phyloP scores from a whole-genome alignment of 2,113 vertebrate genomes.

The Numida meleagris region DNA sequence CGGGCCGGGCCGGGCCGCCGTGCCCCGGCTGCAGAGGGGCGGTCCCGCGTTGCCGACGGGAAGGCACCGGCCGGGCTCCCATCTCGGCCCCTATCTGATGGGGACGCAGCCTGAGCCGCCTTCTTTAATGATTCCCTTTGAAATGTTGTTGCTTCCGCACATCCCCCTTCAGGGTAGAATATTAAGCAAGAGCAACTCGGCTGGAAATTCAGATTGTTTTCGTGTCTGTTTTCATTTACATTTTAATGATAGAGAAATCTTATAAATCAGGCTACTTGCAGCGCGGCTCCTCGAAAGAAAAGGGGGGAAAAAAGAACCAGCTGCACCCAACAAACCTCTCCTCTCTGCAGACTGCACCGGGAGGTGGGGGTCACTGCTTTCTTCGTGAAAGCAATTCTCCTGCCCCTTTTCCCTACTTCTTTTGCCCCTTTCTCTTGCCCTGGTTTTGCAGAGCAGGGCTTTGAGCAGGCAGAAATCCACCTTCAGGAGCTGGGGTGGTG shows the following conservation, averaged over 20 bases:
- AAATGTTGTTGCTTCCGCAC: slow-evolving; percentile 68
- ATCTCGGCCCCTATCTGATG: slow-evolving; percentile 63
- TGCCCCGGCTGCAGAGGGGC: no score
- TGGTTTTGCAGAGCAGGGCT: neutral
- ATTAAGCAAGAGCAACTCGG: slow-evolving; percentile 75
- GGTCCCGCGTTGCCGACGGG: no score
- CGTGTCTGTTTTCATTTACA: slow-evolving; percentile 74
- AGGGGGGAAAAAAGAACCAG: neutral
- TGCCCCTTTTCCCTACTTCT: neutral
- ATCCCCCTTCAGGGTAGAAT: slow-evolving; percentile 69
- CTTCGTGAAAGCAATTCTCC: neutral
- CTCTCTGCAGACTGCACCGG: neutral
- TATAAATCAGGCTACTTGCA: slow-evolving; percentile 18
- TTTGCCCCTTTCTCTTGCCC: no score
- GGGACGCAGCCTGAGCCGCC: slow-evolving; percentile 49
- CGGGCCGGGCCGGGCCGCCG: no score
- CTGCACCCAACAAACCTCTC: neutral
- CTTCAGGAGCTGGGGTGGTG: neutral
- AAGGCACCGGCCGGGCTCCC: no score
- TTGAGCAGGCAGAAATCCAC: neutral
- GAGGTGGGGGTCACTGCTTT: neutral
- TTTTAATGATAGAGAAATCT: slow-evolving; percentile 61
- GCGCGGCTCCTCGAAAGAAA: neutral
- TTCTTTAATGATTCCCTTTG: slow-evolving; percentile 75
- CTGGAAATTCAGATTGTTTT: slow-evolving; percentile 76